phyloP scores from a whole-genome alignment of 30 jellyfish, hydroid and myxozoan genomes.

The Catostylus mosaicus region DNA sequence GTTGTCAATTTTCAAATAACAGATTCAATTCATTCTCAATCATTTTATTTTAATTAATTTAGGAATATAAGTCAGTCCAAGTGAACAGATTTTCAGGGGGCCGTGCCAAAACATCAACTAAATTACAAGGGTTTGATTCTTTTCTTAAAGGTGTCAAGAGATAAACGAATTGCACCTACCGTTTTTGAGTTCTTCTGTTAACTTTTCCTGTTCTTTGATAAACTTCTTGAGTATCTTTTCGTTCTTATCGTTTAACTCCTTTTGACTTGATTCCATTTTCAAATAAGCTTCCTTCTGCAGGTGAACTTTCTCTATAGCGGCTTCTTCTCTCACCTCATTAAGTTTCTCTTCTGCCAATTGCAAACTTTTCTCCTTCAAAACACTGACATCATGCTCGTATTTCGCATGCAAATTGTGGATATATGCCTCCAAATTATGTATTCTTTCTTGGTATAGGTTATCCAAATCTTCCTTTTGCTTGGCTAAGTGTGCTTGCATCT shows the following conservation, averaged over 20 bases:
- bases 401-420: constrained; percentile 22
- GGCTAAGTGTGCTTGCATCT: constrained; percentile 12
- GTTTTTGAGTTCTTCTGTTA: constrained; percentile 29
- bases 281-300: constrained; percentile 38
- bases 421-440: constrained; percentile 35
- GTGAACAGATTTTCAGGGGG: background rate
- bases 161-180: constrained; percentile 25
- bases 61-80: no score
- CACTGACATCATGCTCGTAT: constrained; percentile 22
- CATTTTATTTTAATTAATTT: no score
- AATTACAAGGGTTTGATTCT: no score
- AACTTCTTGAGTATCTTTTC: constrained; percentile 49
- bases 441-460: constrained; percentile 27
- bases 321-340: constrained; percentile 41
- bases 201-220: constrained; percentile 41
- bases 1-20: no score
- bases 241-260: constrained; percentile 17
- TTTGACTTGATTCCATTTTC: constrained; percentile 11
- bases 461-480: constrained; percentile 52
- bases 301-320: constrained; percentile 39
- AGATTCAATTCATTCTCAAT: no score
- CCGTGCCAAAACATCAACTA: background rate
- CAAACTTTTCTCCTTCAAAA: constrained; percentile 31
- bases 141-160: no score
- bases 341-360: constrained; percentile 49